Evolutionary conservation across 2,113 vertebrate genomes (phyloP).

Genomic region (Myocastor coypus): DNA sequence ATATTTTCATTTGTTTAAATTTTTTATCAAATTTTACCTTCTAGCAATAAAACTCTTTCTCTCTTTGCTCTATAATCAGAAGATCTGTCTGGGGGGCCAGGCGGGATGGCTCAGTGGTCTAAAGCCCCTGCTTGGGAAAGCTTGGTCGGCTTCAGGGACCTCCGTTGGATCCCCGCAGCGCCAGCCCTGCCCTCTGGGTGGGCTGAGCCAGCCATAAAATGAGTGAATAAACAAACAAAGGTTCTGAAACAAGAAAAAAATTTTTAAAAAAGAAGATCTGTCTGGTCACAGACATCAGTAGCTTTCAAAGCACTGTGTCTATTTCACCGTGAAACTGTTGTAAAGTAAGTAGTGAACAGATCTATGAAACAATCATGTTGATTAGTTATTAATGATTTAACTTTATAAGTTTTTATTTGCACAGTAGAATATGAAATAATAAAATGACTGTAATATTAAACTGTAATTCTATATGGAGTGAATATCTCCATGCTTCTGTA

Average conservation of each 20-base stretch:
- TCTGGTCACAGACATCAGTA: no score
- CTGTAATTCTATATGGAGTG: neutral
- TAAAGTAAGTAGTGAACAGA: neutral
- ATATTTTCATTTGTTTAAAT: neutral
- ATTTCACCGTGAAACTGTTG: slow-evolving; percentile 44
- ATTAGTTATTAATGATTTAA: neutral
- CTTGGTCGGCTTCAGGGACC: no score
- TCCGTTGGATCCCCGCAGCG: no score
- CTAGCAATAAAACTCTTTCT: slow-evolving; percentile 1
- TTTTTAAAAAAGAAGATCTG: no score
- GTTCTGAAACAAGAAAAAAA: no score
- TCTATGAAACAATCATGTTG: neutral
- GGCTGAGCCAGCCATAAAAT: no score
- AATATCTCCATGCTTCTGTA: neutral
- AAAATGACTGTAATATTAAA: neutral
- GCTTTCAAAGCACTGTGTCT: neutral
- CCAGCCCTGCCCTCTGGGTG: no score
- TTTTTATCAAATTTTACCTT: neutral
- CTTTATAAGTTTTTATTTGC: neutral
- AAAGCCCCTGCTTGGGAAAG: no score
- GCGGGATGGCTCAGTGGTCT: no score
- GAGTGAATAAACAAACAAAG: no score
- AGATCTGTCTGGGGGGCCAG: neutral
- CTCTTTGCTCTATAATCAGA: neutral
- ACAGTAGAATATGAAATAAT: neutral